Conservation (phyloP, 2,797 vertebrate species). For the Pantherophis alleghaniensis region DNA sequence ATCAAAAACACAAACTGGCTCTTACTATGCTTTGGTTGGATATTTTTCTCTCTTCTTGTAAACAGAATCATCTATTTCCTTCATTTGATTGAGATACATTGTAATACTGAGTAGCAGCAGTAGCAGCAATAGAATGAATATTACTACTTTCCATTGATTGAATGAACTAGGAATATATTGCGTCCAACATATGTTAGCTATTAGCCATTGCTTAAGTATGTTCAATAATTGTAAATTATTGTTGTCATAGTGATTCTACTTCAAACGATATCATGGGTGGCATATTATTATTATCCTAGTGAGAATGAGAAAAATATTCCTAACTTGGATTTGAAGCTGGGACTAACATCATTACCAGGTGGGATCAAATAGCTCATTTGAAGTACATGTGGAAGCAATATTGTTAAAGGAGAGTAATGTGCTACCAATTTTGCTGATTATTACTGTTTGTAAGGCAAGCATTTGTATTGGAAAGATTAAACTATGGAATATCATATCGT, state of each 20-base stretch:
- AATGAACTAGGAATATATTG: not conserved
- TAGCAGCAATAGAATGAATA: not conserved
- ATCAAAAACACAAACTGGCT: conserved; percentile 62
- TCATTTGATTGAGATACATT: conserved; percentile 55
- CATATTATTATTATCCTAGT: too few relatives aligned
- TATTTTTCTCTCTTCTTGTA: conserved; percentile 48
- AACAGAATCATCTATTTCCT: conserved; percentile 51
- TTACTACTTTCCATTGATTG: not conserved
- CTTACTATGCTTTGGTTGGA: conserved; percentile 36
- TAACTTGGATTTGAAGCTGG: not conserved
- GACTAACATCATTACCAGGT: not conserved
- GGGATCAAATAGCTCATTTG: not conserved
- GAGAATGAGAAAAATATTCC: not conserved
- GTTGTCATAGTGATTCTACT: not conserved
- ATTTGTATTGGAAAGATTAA: not conserved
- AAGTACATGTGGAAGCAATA: not conserved
- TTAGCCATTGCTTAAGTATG: not conserved
- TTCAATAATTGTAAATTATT: not conserved
- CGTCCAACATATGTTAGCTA: not conserved
- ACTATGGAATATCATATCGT: not conserved
- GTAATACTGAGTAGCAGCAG: not conserved
- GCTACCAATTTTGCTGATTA: not conserved
- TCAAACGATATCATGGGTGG: not conserved
- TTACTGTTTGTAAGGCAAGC: not conserved
- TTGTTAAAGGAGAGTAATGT: not conserved